Conservation (phyloP, 2,797 vertebrate genomes). For the Holocentrus rufus region DNA sequence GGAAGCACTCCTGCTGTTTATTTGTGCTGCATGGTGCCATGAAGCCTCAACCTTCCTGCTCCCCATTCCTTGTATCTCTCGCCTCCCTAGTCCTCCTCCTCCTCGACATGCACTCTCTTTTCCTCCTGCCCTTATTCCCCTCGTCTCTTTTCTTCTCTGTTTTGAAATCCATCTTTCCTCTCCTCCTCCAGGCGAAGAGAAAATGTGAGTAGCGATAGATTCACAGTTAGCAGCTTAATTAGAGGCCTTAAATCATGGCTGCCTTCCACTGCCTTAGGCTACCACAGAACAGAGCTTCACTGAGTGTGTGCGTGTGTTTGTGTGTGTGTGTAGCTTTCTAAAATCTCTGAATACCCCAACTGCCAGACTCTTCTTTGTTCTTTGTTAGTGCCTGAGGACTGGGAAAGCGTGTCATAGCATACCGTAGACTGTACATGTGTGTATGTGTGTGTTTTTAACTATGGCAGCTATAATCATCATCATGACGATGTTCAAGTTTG, state of each 20-base stretch:
- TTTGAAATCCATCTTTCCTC: conserved; percentile 58
- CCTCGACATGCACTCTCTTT: conserved; percentile 28
- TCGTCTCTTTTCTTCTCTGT: conserved; percentile 35
- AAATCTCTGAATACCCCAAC: conserved; percentile 23
- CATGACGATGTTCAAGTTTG: no score
- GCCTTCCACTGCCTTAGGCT: conserved; percentile 56
- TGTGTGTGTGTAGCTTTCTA: conserved; percentile 16
- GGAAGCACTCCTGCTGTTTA: conserved; percentile 27
- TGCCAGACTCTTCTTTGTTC: conserved; percentile 35
- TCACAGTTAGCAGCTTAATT: conserved; percentile 77
- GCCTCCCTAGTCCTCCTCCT: conserved; percentile 18
- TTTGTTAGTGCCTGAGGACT: conserved; percentile 9
- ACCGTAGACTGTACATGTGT: no score
- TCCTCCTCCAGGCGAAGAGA: conserved; percentile 46
- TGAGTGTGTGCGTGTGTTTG: conserved; percentile 9
- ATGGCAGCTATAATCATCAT: background rate
- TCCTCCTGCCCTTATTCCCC: conserved; percentile 34
- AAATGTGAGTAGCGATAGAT: conserved; percentile 68
- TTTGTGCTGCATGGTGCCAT: conserved; percentile 12
- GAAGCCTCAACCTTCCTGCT: conserved; percentile 26
- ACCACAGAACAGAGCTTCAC: conserved; percentile 34
- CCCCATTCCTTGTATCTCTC: background rate
- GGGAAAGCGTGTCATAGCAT: background rate
- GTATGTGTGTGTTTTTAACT: conserved; percentile 1
- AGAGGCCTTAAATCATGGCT: conserved; percentile 74